Evolutionary conservation across 2,888 invertebrate genomes (phyloP), one percentile per base, ranked within the genome.

Genomic region (Sinodicranocentrus sp.): DNA sequence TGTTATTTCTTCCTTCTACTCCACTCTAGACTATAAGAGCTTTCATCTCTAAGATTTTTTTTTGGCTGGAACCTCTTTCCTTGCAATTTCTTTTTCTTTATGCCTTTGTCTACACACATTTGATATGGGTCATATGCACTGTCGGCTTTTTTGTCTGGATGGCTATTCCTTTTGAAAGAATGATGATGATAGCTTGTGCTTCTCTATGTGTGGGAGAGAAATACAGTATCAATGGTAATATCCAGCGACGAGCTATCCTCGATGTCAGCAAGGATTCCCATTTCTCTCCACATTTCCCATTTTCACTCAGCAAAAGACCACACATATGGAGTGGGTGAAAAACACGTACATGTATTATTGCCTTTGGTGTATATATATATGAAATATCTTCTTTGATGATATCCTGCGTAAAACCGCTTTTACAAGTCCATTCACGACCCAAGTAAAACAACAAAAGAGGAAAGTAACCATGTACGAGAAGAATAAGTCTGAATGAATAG

Each of bases 341-440:
- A 21, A 5, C 68, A 68, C 48, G 61, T 68, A 57, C 39, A 19
- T 44, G 59, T 68, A 59, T 57, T 59, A 23, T 59, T 43, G 44
- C 72, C 19, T 8, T 54, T 17, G 23, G 1, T 73, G 67, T 43
- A 25, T 70, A 43, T 48, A 68, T 67, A 59, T 59, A 17, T 63
- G 43, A 39, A 48, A 33, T 63, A 75, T 75, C n/a, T n/a, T n/a
- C n/a, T n/a, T n/a, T n/a, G n/a, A n/a, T n/a, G n/a, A 17, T 25
- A 70, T 6, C 26, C n/a, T 33, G 23, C 23, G 68, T 23, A 26
- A 65, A 67, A 67, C 26, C 68, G 44, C 77, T 68, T 48, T 70
- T 25, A 17, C 21, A 70, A 78, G 44, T 70, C 78, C 28, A 70
- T 78, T 71, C 78, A 78, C 78, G 78, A 78, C 43, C 63, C 10